Percentiles rank a stretch among this genome's conserved stretches.
These are phyloP conservation scores for Sebastes reedi DNA, from an alignment of 2,797 vertebrate species.

Conservation along the genomic window DNA sequence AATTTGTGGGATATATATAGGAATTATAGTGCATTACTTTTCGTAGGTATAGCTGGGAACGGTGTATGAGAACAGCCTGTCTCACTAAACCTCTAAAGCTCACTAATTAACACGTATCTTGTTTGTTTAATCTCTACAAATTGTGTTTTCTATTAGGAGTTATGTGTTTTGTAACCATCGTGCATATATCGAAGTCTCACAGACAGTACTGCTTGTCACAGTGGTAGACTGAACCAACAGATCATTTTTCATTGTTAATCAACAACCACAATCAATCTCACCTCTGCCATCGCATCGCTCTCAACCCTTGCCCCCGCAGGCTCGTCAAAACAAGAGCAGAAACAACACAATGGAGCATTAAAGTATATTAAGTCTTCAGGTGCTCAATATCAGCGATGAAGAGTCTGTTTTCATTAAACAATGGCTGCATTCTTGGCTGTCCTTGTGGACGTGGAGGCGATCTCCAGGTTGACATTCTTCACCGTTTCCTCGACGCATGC, in stretches of 20 bases:
- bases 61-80: too few relatives aligned
- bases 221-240: background rate
- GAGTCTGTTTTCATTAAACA: slow-evolving; percentile 69
- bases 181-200: background rate
- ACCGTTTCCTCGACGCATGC: slow-evolving; percentile 75
- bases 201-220: background rate
- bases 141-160: too few relatives aligned
- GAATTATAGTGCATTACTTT: too few relatives aligned
- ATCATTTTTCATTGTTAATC: slow-evolving; percentile 28
- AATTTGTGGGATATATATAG: too few relatives aligned
- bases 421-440: slow-evolving; percentile 81
- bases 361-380: slow-evolving; percentile 82
- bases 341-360: slow-evolving; percentile 60
- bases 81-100: too few relatives aligned
- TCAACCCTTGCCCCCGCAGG: slow-evolving; percentile 40
- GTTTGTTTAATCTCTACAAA: background rate
- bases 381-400: slow-evolving; percentile 80
- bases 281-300: background rate
- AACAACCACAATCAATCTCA: slow-evolving; percentile 47
- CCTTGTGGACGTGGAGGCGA: slow-evolving; percentile 66
- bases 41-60: too few relatives aligned
- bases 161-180: background rate
- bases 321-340: slow-evolving; percentile 66
- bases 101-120: background rate
- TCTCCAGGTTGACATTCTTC: slow-evolving; percentile 78